Evolutionary conservation across 2,888 invertebrate species (phyloP).

Genomic region (Euproctis similis): DNA sequence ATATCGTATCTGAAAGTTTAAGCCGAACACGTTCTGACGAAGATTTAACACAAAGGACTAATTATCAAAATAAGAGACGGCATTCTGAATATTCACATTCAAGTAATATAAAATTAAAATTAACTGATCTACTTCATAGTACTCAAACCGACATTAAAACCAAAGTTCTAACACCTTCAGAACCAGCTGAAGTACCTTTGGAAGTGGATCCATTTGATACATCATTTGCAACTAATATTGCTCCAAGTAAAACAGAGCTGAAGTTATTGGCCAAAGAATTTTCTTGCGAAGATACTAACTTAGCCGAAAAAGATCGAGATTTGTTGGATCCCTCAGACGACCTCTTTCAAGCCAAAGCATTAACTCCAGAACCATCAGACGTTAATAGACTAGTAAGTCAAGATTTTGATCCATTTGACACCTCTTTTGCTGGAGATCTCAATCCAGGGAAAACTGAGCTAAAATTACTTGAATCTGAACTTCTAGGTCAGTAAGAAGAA

Average conservation of each 20-base stretch:
- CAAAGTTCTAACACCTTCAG: constrained; percentile 80
- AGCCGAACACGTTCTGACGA: constrained; percentile 79
- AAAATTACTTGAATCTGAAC: constrained; percentile 85
- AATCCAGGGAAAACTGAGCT: constrained; percentile 86
- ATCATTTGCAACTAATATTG: constrained; percentile 84
- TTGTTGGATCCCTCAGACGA: constrained; percentile 70
- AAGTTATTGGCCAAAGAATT: constrained; percentile 86
- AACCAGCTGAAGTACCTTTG: constrained; percentile 46
- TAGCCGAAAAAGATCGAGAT: constrained; percentile 52
- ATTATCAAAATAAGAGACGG: constrained; percentile 54
- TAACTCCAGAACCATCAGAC: constrained; percentile 79
- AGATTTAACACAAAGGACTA: constrained; percentile 74
- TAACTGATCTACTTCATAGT: constrained; percentile 53
- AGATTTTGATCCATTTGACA: constrained; percentile 88
- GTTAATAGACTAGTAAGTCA: constrained; percentile 37
- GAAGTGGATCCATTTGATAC: constrained; percentile 91
- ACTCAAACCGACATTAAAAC: constrained; percentile 48
- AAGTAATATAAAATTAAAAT: constrained; percentile 33
- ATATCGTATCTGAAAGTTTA: constrained; percentile 77
- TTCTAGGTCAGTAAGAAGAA: constrained; percentile 44
- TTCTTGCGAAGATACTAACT: constrained; percentile 66
- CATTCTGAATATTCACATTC: constrained; percentile 68
- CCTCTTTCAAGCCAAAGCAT: constrained; percentile 80
- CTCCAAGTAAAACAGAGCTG: constrained; percentile 86
- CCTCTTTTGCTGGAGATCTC: constrained; percentile 84